Base-by-base conservation (phyloP, 2,113 vertebrate genomes). In the Pelecanoides urinatrix region DNA sequence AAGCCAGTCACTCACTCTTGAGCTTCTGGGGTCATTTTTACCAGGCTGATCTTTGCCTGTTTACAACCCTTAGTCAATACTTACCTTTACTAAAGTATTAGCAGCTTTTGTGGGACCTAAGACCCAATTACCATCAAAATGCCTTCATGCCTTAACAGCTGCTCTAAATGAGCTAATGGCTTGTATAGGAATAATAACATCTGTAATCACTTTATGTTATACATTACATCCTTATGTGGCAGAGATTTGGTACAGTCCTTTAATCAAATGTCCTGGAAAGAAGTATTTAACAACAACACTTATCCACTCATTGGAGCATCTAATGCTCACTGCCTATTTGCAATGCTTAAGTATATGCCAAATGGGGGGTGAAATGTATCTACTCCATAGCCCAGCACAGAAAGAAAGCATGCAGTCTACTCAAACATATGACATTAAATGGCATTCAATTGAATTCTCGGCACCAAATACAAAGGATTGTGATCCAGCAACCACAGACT, bases 401-500 rank as follows among this genome's bases (percentile, higher is more conserved):
- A 80, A 71, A 71, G 83, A 77, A 79, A 96, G 94, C 96, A 97
- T 94, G 96, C 95, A 95, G 76, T 91, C 92, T 95, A 95, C 95
- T 70, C 88, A 90, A 95, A 95, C 86, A 50, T 77, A 77, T 25
- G 88, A 94, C 83, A 71, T 55, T 71, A 93, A 96, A 96, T 74
- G 93, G 95, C 56, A 92, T 91, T 88, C 89, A 61, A 23, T 58
- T 73, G 88, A 92, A 82, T 79, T 75, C 74, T 91, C 21, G 17
- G 95, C 97, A 97, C 87, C 86, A 65, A 90, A 90, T 25, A 86
- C 68, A 61, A 92, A 91, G 56, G 67, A 66, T 72, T 84, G 70
- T 77, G 95, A 95, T 79, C 76, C 91, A 72, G 93, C 90, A 87
- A 71, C 93, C 84, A 91, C 72, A 74, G 67, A 67, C 79, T 49